phyloP scores from a whole-genome alignment of 2,888 invertebrate species.

The Cyclophora punctaria region DNA sequence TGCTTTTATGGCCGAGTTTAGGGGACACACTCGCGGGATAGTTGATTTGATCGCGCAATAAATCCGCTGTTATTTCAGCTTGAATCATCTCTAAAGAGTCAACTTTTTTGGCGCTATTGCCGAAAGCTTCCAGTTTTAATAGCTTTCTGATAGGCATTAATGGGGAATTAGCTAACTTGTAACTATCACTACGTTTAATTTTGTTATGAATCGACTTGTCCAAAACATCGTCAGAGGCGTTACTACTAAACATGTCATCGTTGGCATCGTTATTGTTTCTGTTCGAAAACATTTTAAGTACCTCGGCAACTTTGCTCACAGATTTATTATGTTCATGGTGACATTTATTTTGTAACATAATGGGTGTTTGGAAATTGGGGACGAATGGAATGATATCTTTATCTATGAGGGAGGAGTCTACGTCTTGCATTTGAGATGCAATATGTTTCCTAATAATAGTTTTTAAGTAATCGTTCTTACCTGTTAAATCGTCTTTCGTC shows the following conservation, averaged over 20 bases:
- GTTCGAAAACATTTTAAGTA: conserved; percentile 64
- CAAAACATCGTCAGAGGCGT: conserved; percentile 22
- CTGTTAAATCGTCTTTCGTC: conserved; percentile 79
- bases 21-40: conserved; percentile 80
- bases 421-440: conserved; percentile 27
- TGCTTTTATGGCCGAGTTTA: conserved; percentile 54
- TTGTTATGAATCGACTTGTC: conserved; percentile 56
- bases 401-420: conserved; percentile 32
- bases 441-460: conserved; percentile 25
- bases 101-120: conserved; percentile 58
- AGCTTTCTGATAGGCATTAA: conserved; percentile 79
- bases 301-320: conserved; percentile 58
- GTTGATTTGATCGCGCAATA: conserved; percentile 80
- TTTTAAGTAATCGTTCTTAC: conserved; percentile 74
- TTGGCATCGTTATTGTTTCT: conserved; percentile 40
- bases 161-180: conserved; percentile 85
- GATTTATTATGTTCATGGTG: conserved; percentile 41
- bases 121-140: conserved; percentile 67
- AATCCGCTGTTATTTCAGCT: conserved; percentile 76
- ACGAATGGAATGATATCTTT: conserved; percentile 59
- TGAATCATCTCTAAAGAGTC: conserved; percentile 75
- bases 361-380: conserved; percentile 65
- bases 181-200: conserved; percentile 89
- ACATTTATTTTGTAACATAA: conserved; percentile 56
- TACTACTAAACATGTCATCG: conserved; percentile 24